Base-by-base conservation (phyloP, 2,797 vertebrate species). In the Coreius guichenoti region DNA sequence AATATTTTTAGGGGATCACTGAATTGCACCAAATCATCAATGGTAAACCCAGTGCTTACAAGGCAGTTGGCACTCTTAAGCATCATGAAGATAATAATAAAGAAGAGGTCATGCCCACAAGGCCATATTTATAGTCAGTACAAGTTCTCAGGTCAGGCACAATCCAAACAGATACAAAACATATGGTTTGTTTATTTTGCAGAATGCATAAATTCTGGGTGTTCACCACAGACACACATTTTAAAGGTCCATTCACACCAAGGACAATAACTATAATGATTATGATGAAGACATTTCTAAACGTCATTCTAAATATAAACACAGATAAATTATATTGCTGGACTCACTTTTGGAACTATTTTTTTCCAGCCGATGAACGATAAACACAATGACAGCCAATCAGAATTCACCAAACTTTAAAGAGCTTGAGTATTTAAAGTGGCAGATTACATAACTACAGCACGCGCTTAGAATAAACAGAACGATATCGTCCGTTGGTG, bases 1-100 rank as follows among this genome's bases (percentile, higher is more conserved):
- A 86, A 90, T 83, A 85, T 91, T 86, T 91, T 87, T 85, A 93
- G 91, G 90, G 92, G 92, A 92, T 93, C 91, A 90, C 86, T 87
- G 83, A 87, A 87, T 89, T 81, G 84, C 88, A 90, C 86, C 89
- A 89, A 90, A 90, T 88, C 17, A 23, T 84, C 81, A 86, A 83
- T 84, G n/a, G 68, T 45, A 76, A 58, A 68, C 65, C 36, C 75
- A 33, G 63, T 87, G 70, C 77, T 68, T 76, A 65, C 73, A 29
- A 39, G 54, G 77, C 68, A 74, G 17, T 36, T 19, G 83, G 70
- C n/a, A 67, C 33, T 65, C 54, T 74, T 36, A 51, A 72, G 51
- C 29, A 75, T 61, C 36, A 79, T 56, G 17, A 69, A 58, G 23
- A 72, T 58, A 21, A 43, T 61, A 58, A 82, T 61, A 82, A 73